A percentile compares a stretch with the other conserved stretches of the same genome.
phyloP scores from a whole-genome alignment of 2,888 invertebrate species.

The Tenodera sinensis region DNA sequence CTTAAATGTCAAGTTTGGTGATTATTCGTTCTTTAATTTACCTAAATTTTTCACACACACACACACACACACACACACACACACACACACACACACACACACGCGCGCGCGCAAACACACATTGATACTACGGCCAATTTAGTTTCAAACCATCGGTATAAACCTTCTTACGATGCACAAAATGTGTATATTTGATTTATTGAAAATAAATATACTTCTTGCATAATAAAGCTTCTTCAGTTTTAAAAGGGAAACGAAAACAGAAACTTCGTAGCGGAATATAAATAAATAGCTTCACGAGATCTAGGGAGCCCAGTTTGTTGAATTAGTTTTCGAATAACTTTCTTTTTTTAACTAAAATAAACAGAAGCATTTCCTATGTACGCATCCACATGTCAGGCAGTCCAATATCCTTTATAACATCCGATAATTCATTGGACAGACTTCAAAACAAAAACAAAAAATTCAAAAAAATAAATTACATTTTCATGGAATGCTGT shows the following conservation, averaged over 20 bases:
- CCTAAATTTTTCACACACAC: too few species aligned
- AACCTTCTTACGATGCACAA: too few species aligned
- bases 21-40: too few species aligned
- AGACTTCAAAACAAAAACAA: not conserved
- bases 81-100: too few species aligned
- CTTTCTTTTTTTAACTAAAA: not conserved
- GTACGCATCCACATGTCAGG: not conserved
- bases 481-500: constrained; percentile 5
- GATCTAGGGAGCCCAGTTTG: not conserved
- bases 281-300: not conserved
- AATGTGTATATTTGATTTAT: too few species aligned
- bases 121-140: too few species aligned
- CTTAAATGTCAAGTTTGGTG: too few species aligned
- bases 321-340: not conserved
- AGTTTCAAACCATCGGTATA: too few species aligned
- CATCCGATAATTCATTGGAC: not conserved
- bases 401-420: not conserved
- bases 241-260: not conserved
- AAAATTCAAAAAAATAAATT: not conserved
- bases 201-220: too few species aligned
- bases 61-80: too few species aligned
- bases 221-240: too few species aligned
- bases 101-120: too few species aligned
- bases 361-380: not conserved
- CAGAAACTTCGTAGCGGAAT: not conserved